Conservation (phyloP, 2,888 invertebrate species). For the Oscheius sp. region DNA sequence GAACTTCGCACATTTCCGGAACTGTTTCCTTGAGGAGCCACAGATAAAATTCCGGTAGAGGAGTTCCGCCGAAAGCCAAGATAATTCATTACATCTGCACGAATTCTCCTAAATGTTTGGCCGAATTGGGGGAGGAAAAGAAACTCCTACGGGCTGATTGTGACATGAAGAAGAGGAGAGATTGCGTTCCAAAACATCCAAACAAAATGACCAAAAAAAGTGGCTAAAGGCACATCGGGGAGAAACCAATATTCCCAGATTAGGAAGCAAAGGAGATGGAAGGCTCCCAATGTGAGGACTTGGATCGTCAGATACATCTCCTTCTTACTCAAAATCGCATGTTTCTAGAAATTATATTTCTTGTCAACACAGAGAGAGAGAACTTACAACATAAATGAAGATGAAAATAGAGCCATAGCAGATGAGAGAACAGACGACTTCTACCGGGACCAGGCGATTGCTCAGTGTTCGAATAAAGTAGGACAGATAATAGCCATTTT, state of each 20-base stretch:
- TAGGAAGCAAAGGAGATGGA: conserved; percentile 46
- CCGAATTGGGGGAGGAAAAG: not conserved
- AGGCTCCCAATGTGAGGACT: conserved; percentile 40
- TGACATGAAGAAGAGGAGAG: conserved; percentile 42
- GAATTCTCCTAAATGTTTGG: conserved; percentile 8
- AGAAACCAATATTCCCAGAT: conserved; percentile 51
- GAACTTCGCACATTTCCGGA: not conserved
- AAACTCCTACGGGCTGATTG: conserved; percentile 41
- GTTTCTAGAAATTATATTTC: conserved; percentile 34
- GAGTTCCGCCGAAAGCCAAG: conserved; percentile 1
- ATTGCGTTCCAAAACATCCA: conserved; percentile 55
- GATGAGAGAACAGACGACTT: conserved; percentile 41
- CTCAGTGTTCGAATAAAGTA: conserved; percentile 31
- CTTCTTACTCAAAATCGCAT: conserved; percentile 39
- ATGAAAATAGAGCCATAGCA: conserved; percentile 38
- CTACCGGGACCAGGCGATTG: conserved; percentile 38
- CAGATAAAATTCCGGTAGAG: not conserved
- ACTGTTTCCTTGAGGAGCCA: not conserved
- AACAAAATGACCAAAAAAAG: conserved; percentile 49
- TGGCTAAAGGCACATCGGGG: conserved; percentile 40
- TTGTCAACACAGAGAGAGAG: not conserved
- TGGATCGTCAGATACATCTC: conserved; percentile 46
- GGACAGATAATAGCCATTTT: conserved; percentile 24
- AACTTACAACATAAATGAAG: conserved; percentile 40
- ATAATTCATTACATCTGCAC: conserved; percentile 14